These are phyloP conservation scores for Sphaerolaimus hirsutus DNA, from an alignment of 2,888 invertebrate species.

Conservation along the genomic window DNA sequence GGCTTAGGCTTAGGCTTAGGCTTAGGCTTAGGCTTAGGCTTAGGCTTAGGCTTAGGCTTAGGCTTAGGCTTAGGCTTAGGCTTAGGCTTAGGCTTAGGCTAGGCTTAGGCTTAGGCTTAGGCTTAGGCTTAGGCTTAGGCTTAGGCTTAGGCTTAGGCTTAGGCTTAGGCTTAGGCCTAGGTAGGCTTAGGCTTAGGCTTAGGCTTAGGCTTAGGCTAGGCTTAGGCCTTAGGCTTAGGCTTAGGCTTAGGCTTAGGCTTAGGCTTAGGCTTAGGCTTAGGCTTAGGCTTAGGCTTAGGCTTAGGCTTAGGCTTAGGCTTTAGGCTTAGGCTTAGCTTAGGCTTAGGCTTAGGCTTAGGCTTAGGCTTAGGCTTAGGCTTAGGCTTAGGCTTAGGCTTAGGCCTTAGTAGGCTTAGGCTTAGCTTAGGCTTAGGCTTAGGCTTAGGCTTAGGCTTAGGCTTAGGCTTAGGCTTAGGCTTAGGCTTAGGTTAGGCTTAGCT, in stretches of 20 bases:
- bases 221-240: constrained; percentile 1
- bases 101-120: constrained; percentile 3
- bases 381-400: background rate
- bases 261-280: constrained; percentile 3
- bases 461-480: constrained; percentile 2
- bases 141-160: constrained; percentile 2
- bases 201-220: constrained; percentile 2
- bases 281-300: constrained; percentile 3
- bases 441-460: constrained; percentile 3
- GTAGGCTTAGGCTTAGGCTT: constrained; percentile 2
- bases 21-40: background rate
- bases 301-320: constrained; percentile 2
- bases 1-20: background rate
- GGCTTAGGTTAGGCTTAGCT: background rate
- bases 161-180: constrained; percentile 1
- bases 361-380: background rate
- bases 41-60: background rate
- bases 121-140: constrained; percentile 3
- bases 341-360: background rate
- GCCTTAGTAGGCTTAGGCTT: background rate
- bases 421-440: constrained; percentile 3
- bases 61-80: background rate
- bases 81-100: background rate
- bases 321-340: background rate
- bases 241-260: constrained; percentile 3